phyloP scores from a whole-genome alignment of 2,113 vertebrate genomes.

The Peucedramus taeniatus region DNA sequence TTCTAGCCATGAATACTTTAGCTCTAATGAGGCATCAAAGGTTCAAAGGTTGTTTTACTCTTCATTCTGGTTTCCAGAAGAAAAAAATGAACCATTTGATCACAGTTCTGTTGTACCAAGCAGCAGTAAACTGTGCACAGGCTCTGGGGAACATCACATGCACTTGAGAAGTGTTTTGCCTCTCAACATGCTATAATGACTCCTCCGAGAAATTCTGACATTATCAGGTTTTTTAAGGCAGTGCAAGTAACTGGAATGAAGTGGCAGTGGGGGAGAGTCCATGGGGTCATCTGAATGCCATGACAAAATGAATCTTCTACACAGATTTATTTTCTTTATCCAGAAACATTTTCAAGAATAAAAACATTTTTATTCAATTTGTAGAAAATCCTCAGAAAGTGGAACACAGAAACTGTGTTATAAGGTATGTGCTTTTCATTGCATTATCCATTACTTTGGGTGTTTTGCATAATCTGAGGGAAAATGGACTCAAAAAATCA shows the following conservation, averaged over 20 bases:
- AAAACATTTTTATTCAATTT: neutral
- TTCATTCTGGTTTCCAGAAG: neutral
- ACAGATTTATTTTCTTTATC: neutral
- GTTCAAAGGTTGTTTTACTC: neutral
- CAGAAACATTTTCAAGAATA: neutral
- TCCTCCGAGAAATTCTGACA: neutral
- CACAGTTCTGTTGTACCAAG: neutral
- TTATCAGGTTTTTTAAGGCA: neutral
- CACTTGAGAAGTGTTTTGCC: neutral
- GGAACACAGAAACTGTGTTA: fast-evolving
- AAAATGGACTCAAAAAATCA: neutral
- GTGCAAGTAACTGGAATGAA: neutral
- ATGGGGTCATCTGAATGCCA: neutral
- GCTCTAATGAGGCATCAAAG: neutral
- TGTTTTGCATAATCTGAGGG: neutral
- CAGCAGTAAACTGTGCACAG: neutral
- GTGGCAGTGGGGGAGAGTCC: neutral
- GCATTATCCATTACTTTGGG: neutral
- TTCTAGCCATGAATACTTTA: neutral
- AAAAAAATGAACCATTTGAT: neutral
- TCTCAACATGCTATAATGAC: neutral
- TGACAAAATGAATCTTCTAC: neutral
- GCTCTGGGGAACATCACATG: neutral
- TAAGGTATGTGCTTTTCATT: neutral
- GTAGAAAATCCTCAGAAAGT: neutral